A percentile compares a stretch with the other conserved stretches of the same genome.
Conservation (phyloP, 2,888 invertebrate genomes). For the Sarcophaga subvicina region DNA sequence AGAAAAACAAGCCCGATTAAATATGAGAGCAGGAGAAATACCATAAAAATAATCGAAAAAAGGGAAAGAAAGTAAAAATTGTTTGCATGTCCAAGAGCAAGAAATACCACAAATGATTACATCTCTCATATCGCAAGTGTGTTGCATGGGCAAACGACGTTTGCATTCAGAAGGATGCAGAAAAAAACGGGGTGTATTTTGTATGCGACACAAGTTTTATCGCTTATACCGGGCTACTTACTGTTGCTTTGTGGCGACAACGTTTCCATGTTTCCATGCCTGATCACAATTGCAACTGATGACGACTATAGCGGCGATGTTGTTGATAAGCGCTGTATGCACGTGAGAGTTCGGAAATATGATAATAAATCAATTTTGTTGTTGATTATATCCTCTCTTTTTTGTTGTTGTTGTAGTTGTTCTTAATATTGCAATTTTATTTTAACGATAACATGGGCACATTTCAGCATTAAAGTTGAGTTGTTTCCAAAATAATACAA, state of each 20-base stretch:
- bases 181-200: slow-evolving; percentile 35
- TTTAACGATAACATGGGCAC: slow-evolving; percentile 18
- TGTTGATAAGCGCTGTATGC: slow-evolving; percentile 39
- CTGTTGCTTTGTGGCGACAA: slow-evolving; percentile 34
- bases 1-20: neutral
- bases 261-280: neutral
- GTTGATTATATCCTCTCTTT: neutral
- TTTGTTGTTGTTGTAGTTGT: neutral
- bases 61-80: slow-evolving; percentile 48
- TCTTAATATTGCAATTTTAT: slow-evolving; percentile 15
- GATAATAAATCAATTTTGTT: slow-evolving; percentile 60
- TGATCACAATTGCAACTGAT: slow-evolving; percentile 23
- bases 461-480: slow-evolving; percentile 35
- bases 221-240: slow-evolving; percentile 33
- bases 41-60: too few relatives aligned
- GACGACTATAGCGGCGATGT: slow-evolving; percentile 1
- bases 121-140: slow-evolving; percentile 40
- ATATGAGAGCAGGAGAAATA: slow-evolving; percentile 25
- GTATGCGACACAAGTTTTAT: slow-evolving; percentile 42
- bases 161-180: neutral
- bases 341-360: slow-evolving; percentile 45
- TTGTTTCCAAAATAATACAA: slow-evolving; percentile 36
- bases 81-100: neutral
- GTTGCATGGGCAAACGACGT: slow-evolving; percentile 2
- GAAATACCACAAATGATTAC: slow-evolving; percentile 42